Percentiles rank a stretch among this genome's conserved stretches.
phyloP scores from a whole-genome alignment of 53 echinoderm and acorn worm species.

The Holothuria leucospilota region DNA sequence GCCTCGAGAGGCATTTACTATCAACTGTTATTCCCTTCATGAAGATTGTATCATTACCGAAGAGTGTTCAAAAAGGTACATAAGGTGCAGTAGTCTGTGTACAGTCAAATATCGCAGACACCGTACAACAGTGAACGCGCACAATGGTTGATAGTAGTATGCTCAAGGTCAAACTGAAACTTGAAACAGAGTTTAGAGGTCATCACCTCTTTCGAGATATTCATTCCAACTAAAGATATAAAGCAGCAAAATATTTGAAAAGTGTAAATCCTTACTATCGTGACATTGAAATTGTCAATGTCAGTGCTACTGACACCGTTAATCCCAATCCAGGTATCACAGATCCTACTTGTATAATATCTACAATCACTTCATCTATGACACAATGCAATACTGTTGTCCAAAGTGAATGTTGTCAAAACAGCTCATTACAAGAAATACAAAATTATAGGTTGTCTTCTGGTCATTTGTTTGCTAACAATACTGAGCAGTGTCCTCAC shows the following conservation, averaged over 20 bases:
- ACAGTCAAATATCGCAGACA: conserved; percentile 35
- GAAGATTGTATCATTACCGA: conserved; percentile 53
- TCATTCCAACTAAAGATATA: conserved; percentile 39
- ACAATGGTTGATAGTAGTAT: conserved; percentile 44
- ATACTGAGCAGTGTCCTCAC: no score
- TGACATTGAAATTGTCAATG: no score
- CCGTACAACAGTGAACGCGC: conserved; percentile 34
- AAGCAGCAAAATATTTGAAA: conserved; percentile 63
- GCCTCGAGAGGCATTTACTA: conserved; percentile 49
- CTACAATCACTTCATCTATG: no score
- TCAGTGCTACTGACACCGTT: no score
- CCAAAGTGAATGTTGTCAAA: no score
- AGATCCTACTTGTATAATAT: no score
- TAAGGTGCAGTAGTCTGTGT: conserved; percentile 65
- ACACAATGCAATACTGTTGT: no score
- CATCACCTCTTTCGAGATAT: conserved; percentile 68
- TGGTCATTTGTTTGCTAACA: no score
- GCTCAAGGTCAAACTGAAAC: conserved; percentile 65
- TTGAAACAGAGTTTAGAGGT: conserved; percentile 64
- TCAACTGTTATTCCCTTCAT: conserved; percentile 58
- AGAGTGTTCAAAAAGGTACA: conserved; percentile 50
- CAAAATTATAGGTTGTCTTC: no score
- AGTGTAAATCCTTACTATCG: conserved; percentile 26
- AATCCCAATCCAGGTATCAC: no score
- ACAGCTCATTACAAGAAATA: no score